Conservation (phyloP, 2,888 invertebrate species). For the Kryphioiulus occultus region DNA sequence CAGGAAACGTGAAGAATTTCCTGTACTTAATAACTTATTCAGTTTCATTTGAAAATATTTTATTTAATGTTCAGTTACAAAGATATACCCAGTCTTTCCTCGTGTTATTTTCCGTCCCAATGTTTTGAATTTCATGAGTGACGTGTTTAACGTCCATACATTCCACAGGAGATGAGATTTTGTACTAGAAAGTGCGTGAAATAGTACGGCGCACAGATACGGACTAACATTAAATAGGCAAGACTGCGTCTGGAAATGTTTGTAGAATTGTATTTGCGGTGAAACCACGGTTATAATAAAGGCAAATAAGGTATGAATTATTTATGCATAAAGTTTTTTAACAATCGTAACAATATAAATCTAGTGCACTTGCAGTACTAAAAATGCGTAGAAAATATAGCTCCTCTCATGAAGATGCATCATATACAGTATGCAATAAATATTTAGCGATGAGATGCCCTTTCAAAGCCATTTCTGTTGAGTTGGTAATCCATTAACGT, state of each 20-base stretch:
- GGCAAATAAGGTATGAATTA: conserved; percentile 20
- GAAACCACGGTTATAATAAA: conserved; percentile 19
- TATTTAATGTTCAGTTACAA: neutral
- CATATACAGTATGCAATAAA: neutral
- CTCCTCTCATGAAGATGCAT: neutral
- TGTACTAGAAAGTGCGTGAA: neutral
- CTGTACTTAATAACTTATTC: conserved; percentile 22
- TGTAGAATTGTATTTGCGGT: conserved; percentile 11
- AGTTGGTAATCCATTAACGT: conserved; percentile 61
- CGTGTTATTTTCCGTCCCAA: conserved; percentile 1
- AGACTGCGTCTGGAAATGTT: conserved; percentile 3
- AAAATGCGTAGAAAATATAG: conserved; percentile 17
- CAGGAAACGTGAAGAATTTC: neutral
- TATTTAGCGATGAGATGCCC: neutral
- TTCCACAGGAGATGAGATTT: neutral
- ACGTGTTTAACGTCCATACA: neutral
- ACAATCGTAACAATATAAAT: neutral
- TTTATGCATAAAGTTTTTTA: neutral
- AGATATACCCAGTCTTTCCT: conserved; percentile 31
- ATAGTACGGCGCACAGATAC: neutral
- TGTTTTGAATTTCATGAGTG: neutral
- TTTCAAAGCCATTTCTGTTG: conserved; percentile 62
- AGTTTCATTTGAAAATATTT: conserved; percentile 1
- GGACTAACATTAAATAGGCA: neutral
- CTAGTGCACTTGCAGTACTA: neutral